phyloP scores from a whole-genome alignment of 2,888 invertebrate genomes.

The Parnassius mnemosyne region DNA sequence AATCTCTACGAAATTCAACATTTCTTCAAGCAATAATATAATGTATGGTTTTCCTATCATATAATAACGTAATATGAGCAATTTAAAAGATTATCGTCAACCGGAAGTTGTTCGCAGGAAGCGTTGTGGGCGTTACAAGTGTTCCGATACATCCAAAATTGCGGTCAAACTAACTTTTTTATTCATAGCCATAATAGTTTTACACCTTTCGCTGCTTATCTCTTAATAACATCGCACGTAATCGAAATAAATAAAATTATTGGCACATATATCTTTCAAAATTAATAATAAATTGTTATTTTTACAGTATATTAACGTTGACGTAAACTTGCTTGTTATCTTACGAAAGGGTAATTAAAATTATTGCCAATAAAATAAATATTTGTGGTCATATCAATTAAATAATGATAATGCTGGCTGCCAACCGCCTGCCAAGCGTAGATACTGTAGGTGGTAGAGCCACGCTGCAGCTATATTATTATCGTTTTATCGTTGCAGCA shows the following conservation, averaged over 20 bases:
- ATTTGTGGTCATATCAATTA: no score
- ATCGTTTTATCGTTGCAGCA: no score
- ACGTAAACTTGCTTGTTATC: neutral
- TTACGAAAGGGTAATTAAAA: no score
- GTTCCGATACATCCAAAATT: conserved; percentile 37
- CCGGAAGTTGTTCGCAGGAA: conserved; percentile 71
- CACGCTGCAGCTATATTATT: no score
- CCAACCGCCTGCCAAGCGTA: no score
- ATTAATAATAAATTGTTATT: neutral
- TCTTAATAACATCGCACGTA: conserved; percentile 11
- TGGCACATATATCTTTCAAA: neutral
- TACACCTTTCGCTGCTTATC: conserved; percentile 20
- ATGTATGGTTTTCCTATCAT: conserved; percentile 5
- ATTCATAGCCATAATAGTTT: conserved; percentile 31
- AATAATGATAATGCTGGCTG: no score
- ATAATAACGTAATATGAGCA: conserved; percentile 67
- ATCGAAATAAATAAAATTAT: conserved; percentile 27
- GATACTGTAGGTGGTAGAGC: no score
- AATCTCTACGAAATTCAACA: no score
- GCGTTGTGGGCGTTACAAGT: conserved; percentile 60
- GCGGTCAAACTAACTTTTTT: conserved; percentile 25
- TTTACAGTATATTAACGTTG: neutral
- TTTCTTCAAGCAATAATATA: neutral
- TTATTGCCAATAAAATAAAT: no score
- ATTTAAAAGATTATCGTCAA: conserved; percentile 43